Evolutionary conservation across 2,797 vertebrate species (phyloP).

Genomic region (Eremophila alpestris): DNA sequence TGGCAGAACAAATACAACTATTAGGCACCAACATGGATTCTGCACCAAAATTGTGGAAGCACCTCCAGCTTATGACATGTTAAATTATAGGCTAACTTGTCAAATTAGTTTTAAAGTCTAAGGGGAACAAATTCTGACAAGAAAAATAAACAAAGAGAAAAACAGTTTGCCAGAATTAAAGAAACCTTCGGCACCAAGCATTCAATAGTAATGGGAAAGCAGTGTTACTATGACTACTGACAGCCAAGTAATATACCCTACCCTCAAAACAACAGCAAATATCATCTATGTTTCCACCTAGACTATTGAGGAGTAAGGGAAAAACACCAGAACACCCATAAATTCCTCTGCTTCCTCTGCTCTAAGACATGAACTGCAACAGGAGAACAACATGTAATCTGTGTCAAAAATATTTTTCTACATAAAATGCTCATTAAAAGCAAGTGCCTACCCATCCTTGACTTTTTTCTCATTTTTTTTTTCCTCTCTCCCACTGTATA

Average conservation of each 20-base stretch:
- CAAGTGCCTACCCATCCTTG: rapidly evolving
- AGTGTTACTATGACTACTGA: constrained; percentile 40
- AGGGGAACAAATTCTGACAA: not conserved
- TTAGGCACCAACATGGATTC: not conserved
- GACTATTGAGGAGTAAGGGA: not conserved
- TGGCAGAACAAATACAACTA: constrained; percentile 11
- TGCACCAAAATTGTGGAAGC: not conserved
- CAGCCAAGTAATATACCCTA: not conserved
- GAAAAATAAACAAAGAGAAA: constrained; percentile 24
- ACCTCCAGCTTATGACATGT: not conserved
- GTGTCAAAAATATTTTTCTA: not conserved
- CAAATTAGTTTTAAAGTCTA: constrained; percentile 15
- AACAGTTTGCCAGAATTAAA: not conserved
- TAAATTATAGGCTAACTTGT: constrained; percentile 32
- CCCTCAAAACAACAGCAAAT: not conserved
- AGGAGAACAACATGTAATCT: not conserved
- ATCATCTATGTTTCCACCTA: not conserved
- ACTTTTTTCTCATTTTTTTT: not conserved
- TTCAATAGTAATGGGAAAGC: not conserved
- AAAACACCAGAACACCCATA: not conserved
- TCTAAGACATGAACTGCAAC: not conserved
- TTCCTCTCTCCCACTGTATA: not conserved
- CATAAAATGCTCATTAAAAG: not conserved
- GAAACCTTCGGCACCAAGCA: not conserved
- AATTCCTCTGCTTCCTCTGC: not conserved